These are phyloP conservation scores for Festucalex cinctus DNA, from an alignment of 2,113 vertebrate genomes.

Conservation along the genomic window DNA sequence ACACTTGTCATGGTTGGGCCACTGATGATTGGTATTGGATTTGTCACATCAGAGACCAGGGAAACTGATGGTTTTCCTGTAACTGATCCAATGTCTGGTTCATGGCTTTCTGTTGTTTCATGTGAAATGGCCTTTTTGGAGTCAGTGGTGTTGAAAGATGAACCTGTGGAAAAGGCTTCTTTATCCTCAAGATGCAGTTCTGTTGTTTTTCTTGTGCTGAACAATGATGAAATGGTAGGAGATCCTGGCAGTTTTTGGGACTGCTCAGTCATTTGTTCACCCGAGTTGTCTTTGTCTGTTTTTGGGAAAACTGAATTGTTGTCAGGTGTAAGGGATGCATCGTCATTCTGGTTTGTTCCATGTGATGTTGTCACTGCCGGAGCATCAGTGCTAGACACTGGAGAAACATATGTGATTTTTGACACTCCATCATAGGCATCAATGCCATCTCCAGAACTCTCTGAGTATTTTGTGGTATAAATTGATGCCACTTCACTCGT, in stretches of 20 bases:
- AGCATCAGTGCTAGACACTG: slow-evolving; percentile 3
- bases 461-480: no score
- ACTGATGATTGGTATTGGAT: neutral
- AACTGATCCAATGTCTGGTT: neutral
- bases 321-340: neutral
- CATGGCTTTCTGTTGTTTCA: neutral
- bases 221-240: neutral
- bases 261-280: neutral
- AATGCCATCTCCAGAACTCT: no score
- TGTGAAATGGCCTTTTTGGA: neutral
- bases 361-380: neutral
- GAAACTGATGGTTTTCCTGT: neutral
- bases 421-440: no score
- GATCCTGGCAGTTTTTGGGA: neutral
- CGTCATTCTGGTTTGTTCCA: neutral
- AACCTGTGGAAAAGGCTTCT: neutral
- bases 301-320: neutral
- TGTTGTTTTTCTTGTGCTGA: slow-evolving; percentile 4
- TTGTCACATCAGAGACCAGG: neutral
- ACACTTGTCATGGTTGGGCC: neutral
- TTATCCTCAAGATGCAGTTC: neutral
- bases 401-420: neutral
- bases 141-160: neutral
- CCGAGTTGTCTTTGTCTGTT: neutral
- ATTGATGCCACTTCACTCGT: no score